Conservation (phyloP, 2,113 vertebrate genomes). For the Lipophrys pholis region DNA sequence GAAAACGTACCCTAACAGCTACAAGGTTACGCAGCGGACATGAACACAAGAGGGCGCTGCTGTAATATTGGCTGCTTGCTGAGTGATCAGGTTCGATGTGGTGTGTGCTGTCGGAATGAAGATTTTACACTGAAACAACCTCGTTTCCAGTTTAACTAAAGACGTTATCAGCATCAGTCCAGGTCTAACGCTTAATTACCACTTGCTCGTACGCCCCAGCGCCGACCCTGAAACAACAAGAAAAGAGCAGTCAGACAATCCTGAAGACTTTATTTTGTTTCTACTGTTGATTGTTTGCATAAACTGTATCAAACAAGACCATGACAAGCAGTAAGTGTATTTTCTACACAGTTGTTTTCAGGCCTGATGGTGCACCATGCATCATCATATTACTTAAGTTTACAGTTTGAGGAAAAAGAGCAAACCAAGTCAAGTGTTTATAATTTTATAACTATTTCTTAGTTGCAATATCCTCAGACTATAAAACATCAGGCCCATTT, state of each 20-base stretch:
- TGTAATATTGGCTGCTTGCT: conserved; percentile 24
- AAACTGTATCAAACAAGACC: no score
- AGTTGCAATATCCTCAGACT: no score
- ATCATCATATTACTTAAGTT: no score
- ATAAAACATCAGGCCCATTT: no score
- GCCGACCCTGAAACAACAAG: conserved; percentile 84
- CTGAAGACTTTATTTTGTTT: no score
- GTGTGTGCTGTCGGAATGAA: conserved; percentile 47
- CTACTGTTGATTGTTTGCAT: no score
- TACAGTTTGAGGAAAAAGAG: no score
- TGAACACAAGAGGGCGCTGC: conserved; percentile 61
- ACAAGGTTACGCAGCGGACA: conserved; percentile 24
- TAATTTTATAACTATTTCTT: no score
- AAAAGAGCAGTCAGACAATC: background rate
- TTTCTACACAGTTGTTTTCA: no score
- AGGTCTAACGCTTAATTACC: conserved; percentile 87
- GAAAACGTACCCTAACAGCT: conserved; percentile 5
- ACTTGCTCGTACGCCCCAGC: conserved; percentile 96
- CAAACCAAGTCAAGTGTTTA: no score
- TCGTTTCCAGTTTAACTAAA: conserved; percentile 10
- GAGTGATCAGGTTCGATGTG: conserved; percentile 7
- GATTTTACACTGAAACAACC: conserved; percentile 21
- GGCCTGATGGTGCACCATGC: no score
- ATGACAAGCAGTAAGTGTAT: no score
- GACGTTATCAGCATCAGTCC: conserved; percentile 25